Conservation (phyloP, 2,113 vertebrate species). For the Charina bottae region DNA sequence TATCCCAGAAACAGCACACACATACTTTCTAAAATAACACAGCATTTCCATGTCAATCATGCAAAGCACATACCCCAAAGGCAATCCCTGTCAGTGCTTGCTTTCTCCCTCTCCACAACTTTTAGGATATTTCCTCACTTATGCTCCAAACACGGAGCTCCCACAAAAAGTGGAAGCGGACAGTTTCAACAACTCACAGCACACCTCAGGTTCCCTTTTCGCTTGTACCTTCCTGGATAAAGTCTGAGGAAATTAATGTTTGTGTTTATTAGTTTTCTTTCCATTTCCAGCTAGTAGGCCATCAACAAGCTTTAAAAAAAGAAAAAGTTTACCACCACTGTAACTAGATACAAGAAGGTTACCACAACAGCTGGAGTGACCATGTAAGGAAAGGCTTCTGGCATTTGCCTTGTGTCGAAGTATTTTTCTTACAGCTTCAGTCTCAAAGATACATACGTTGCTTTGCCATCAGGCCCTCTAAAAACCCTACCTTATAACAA, state of each 20-base stretch:
- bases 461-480: neutral
- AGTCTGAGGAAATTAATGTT: neutral
- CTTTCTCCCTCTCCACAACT: neutral
- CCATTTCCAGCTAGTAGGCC: neutral
- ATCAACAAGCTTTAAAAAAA: neutral
- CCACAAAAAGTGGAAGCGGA: neutral
- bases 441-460: neutral
- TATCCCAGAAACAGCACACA: neutral
- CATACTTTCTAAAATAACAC: neutral
- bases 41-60: neutral
- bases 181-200: neutral
- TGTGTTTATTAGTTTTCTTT: neutral
- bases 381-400: slow-evolving; percentile 5
- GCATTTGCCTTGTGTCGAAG: neutral
- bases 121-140: neutral
- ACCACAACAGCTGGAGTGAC: slow-evolving; percentile 23
- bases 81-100: neutral
- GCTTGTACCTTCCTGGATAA: neutral
- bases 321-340: slow-evolving; percentile 1
- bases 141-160: neutral
- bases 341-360: slow-evolving; percentile 3
- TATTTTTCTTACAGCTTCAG: neutral
- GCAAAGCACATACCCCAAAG: neutral
- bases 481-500: neutral
- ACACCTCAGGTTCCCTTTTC: neutral